phyloP scores from a whole-genome alignment of 2,797 vertebrate species.

The Heliangelus exortis region DNA sequence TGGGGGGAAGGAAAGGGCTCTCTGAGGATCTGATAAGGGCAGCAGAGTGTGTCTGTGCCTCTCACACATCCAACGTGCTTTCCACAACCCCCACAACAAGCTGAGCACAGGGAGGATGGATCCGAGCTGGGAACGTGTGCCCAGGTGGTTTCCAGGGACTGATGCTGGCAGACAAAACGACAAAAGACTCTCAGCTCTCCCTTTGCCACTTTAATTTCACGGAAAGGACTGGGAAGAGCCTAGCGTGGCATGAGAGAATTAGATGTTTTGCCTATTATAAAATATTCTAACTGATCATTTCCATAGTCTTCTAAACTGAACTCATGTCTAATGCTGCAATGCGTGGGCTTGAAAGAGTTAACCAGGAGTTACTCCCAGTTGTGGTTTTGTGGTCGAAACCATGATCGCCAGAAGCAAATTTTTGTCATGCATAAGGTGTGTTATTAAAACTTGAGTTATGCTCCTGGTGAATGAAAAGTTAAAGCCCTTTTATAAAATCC shows the following conservation, averaged over 20 bases:
- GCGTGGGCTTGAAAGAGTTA: constrained; percentile 80
- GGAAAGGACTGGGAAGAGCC: neutral
- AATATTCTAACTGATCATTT: constrained; percentile 35
- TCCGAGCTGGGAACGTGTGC: neutral
- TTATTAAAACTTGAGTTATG: constrained; percentile 79
- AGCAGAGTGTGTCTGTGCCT: neutral
- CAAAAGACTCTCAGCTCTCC: neutral
- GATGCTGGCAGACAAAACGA: neutral
- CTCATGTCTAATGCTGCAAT: constrained; percentile 22
- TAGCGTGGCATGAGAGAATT: neutral
- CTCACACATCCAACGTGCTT: neutral
- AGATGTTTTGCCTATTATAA: constrained; percentile 24
- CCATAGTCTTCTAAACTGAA: constrained; percentile 10
- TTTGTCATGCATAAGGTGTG: constrained; percentile 83
- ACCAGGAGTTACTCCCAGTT: constrained; percentile 79
- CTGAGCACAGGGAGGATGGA: neutral
- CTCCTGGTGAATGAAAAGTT: constrained; percentile 83
- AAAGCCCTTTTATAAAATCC: constrained; percentile 78
- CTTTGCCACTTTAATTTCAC: neutral
- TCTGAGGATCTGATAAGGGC: neutral
- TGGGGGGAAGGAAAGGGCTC: neutral
- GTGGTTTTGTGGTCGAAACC: constrained; percentile 95
- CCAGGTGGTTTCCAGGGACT: neutral
- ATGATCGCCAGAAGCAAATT: constrained; percentile 88
- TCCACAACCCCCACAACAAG: fast-evolving